Evolutionary conservation across 1,140 invertebrate species (phyloP), one percentile per base, ranked within the genome.

Genomic region (Chironomus tepperi): DNA sequence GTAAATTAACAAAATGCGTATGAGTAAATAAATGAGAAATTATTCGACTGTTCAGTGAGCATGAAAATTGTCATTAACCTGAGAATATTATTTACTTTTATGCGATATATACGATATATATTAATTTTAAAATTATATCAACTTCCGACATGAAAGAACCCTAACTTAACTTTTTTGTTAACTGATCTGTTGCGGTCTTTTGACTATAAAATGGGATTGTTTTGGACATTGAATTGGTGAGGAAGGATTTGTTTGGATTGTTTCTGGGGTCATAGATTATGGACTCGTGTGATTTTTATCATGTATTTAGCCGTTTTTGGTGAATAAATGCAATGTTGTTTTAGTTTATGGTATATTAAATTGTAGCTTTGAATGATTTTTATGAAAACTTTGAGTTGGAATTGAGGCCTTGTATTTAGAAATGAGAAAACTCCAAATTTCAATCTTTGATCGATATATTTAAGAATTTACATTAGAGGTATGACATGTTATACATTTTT

Each of bases 21-120:
- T 12, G 24, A 34, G 24, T 34, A 34, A 34, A 34, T 34, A 34
- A 34, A 70, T 19, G 19, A 10, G 65, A 70, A 70, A 19, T 34
- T 34, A 34, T 70, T 21, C 16, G 19, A 19, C 9, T 19, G 19
- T 70, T 70, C 65, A 70, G 15, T 70, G 65, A 70, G 65, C 65
- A 70, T 70, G 65, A 70, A 70, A 70, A 70, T 70, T 70, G 65
- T 70, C 19, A 70, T 70, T 70, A 70, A 70, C 16, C 65, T 21
- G 3, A 19, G 19, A 19, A 70, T 12, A 57, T 70, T 67, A 10
- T 19, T 19, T 19, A 70, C 18, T 57, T 57, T 57, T n/a, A 57
- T 12, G n/a, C 9, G n/a, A n/a, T n/a, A n/a, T n/a, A 12, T 12
- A 57, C 9, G n/a, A n/a, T n/a, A 12, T 57, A 10, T 57, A n/a